Percentiles rank a stretch among this genome's conserved stretches.
phyloP scores from a whole-genome alignment of 2,888 invertebrate species.

The Clepsis dumicolana region DNA sequence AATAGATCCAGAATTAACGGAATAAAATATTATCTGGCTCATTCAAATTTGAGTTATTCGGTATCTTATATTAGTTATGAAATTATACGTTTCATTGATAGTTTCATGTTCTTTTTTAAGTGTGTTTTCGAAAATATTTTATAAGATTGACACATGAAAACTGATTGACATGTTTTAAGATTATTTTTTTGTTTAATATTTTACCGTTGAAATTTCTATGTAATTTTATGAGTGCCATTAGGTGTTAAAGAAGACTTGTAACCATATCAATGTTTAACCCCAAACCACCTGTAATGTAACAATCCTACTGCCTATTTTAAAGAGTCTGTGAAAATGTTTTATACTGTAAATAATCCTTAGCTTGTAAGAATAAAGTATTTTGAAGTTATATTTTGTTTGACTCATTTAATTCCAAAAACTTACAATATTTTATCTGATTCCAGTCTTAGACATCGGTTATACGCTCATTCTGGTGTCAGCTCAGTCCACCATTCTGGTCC shows the following conservation, averaged over 20 bases:
- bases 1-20: too few species aligned
- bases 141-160: neutral
- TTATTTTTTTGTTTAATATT: neutral
- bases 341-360: constrained; percentile 52
- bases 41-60: too few species aligned
- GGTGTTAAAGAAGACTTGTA: constrained; percentile 46
- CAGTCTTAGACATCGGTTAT: too few species aligned
- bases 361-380: constrained; percentile 40
- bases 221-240: constrained; percentile 64
- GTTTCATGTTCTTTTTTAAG: neutral
- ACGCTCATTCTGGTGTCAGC: too few species aligned
- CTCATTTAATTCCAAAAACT: neutral
- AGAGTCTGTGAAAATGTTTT: constrained; percentile 49
- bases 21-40: too few species aligned
- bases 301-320: constrained; percentile 43
- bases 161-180: neutral
- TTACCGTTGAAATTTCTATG: constrained; percentile 12
- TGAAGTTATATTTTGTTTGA: neutral
- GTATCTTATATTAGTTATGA: too few species aligned
- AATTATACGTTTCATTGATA: neutral
- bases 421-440: too few species aligned
- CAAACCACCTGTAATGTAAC: constrained; percentile 60
- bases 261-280: constrained; percentile 46
- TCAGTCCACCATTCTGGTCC: too few species aligned
- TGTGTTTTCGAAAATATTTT: neutral